Percentiles rank a stretch among this genome's conserved stretches.
Conservation (phyloP, 2,888 invertebrate genomes). For the Drosophila conformis region DNA sequence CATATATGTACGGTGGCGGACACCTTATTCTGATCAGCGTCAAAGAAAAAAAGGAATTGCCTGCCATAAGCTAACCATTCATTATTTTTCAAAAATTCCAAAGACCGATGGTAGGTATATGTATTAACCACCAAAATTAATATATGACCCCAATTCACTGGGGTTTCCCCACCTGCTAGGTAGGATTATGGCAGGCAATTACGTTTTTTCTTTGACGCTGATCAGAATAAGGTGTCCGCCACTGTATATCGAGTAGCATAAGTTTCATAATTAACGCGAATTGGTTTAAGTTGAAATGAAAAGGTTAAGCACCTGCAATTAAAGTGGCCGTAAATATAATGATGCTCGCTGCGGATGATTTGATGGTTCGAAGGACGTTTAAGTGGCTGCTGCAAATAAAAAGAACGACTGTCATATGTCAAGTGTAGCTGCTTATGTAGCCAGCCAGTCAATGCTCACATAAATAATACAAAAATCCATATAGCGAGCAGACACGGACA, state of each 20-base stretch:
- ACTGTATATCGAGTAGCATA: not conserved
- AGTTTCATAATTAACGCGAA: not conserved
- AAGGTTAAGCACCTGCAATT: conserved; percentile 5
- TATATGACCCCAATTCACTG: no score
- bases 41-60: no score
- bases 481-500: not conserved
- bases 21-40: no score
- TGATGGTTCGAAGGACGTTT: conserved; percentile 45
- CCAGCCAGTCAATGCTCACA: conserved; percentile 30
- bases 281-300: not conserved
- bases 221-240: no score
- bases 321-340: conserved; percentile 26
- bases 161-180: no score
- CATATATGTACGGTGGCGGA: no score
- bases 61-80: no score
- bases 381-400: conserved; percentile 19
- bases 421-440: conserved; percentile 39
- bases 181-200: no score
- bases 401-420: conserved; percentile 44
- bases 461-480: not conserved
- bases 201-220: no score
- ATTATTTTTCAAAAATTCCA: no score
- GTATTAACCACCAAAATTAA: no score
- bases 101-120: no score
- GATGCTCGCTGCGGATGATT: conserved; percentile 22